A percentile compares a stretch with the other conserved stretches of the same genome.
phyloP scores from a whole-genome alignment of 2,797 vertebrate species.

The Gymnocypris eckloni region DNA sequence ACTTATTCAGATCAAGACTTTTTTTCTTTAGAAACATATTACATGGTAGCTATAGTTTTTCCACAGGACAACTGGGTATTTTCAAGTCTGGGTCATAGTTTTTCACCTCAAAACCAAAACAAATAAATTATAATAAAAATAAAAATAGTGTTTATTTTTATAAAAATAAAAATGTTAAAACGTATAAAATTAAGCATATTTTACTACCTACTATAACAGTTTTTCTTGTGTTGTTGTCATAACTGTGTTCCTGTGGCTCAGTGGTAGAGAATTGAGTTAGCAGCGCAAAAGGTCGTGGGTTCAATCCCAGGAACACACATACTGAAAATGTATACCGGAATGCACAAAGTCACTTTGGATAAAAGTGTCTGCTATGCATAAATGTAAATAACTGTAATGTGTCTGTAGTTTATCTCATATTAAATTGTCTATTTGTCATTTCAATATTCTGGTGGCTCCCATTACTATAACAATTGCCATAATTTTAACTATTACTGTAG shows the following conservation, averaged over 20 bases:
- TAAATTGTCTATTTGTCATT: not conserved
- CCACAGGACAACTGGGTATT: not conserved
- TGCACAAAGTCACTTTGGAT: no score
- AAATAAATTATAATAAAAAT: not conserved
- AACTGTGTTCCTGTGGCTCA: not conserved
- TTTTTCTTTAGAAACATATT: not conserved
- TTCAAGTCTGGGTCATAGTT: not conserved
- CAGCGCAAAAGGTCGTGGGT: no score
- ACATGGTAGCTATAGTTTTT: not conserved
- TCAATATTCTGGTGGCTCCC: not conserved
- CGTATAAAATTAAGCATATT: not conserved
- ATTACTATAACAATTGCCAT: not conserved
- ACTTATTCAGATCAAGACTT: not conserved
- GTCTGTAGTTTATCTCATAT: not conserved
- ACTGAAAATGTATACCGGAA: no score
- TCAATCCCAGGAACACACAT: no score
- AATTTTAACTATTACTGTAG: not conserved
- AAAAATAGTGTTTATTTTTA: not conserved
- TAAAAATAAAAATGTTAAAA: not conserved
- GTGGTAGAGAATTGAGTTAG: no score
- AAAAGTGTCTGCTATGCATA: no score
- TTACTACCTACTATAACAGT: not conserved
- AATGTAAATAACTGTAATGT: no score
- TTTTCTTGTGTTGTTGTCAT: not conserved
- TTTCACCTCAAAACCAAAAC: not conserved